phyloP scores from a whole-genome alignment of 2,797 vertebrate species.

The Petrocephalus sullivani region DNA sequence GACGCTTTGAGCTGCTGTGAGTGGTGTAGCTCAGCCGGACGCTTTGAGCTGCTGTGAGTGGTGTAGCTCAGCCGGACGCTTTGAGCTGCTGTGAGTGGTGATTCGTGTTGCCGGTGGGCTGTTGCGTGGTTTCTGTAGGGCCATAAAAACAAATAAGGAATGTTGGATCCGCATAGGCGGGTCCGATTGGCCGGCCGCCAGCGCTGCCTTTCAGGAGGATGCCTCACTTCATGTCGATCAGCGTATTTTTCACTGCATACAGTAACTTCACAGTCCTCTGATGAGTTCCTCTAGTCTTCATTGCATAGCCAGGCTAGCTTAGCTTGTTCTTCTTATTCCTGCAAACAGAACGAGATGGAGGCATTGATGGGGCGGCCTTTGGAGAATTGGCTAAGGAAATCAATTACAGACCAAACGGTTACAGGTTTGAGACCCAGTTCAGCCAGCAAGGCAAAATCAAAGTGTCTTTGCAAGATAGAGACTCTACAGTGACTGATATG shows the following conservation, averaged over 20 bases:
- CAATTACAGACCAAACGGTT: background rate
- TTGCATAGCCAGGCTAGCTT: background rate
- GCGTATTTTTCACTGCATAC: background rate
- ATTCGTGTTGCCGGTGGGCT: background rate
- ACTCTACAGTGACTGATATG: background rate
- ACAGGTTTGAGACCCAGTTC: background rate
- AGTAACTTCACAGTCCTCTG: background rate
- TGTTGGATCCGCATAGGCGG: background rate
- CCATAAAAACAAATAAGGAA: background rate
- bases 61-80: background rate
- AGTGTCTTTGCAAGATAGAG: background rate
- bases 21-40: background rate
- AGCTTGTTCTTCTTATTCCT: background rate
- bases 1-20: background rate
- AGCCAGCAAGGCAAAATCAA: background rate
- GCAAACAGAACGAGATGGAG: background rate
- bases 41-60: background rate
- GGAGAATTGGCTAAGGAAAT: background rate
- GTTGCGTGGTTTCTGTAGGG: background rate
- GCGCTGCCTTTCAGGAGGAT: background rate
- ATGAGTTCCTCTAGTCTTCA: background rate
- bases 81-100: background rate
- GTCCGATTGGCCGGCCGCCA: background rate
- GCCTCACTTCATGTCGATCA: background rate
- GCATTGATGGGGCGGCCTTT: background rate